Conservation (phyloP, 2,113 vertebrate species). For the Cyprinodon variegatus region DNA sequence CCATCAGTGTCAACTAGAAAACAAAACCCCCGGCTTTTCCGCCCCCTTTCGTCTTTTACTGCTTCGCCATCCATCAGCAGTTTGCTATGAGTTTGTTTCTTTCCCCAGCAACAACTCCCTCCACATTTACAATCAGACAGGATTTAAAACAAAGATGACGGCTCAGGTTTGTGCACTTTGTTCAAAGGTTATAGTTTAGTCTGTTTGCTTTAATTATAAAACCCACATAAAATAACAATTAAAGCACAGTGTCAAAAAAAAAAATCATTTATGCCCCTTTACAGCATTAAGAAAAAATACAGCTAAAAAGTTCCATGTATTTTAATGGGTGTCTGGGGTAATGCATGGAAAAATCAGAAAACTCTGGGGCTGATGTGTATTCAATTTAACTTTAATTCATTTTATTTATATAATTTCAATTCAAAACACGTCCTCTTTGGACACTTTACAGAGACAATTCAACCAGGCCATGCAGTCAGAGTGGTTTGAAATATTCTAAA, state of each 20-base stretch:
- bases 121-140: neutral
- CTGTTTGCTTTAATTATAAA: neutral
- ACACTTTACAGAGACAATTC: too few relatives aligned
- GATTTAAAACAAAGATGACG: neutral
- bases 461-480: too few relatives aligned
- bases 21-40: constrained; percentile 43
- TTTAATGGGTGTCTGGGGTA: neutral
- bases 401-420: too few relatives aligned
- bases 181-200: neutral
- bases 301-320: neutral
- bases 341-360: neutral
- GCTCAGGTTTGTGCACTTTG: neutral
- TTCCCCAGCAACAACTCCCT: neutral
- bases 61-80: constrained; percentile 28
- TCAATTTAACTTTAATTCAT: too few relatives aligned
- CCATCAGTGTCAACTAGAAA: constrained; percentile 63
- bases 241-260: neutral
- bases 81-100: constrained; percentile 16
- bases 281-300: neutral
- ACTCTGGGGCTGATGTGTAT: too few relatives aligned
- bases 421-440: too few relatives aligned
- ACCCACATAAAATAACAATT: neutral
- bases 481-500: too few relatives aligned
- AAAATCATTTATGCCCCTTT: neutral
- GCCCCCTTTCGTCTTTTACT: constrained; percentile 8